A percentile compares a stretch with the other conserved stretches of the same genome.
phyloP scores from a whole-genome alignment of 2,797 vertebrate genomes.

The Tapera naevia region DNA sequence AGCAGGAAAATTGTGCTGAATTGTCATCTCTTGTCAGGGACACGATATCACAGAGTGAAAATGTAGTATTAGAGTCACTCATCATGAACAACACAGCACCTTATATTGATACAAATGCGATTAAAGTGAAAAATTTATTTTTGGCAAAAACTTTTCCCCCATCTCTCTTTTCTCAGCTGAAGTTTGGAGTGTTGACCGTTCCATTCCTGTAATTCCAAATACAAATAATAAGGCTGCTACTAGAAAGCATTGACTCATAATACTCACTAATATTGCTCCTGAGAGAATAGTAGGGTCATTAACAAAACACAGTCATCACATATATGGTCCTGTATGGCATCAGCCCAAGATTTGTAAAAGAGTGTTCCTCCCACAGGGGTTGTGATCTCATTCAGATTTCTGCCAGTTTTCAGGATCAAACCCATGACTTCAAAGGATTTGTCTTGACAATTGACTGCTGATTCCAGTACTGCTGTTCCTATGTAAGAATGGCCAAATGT shows the following conservation, averaged over 20 bases:
- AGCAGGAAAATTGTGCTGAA: not conserved
- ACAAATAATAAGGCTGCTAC: not conserved
- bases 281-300: conserved; percentile 5
- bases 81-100: not conserved
- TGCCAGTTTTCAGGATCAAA: conserved; percentile 22
- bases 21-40: not conserved
- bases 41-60: not conserved
- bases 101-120: not conserved
- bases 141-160: not conserved
- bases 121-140: not conserved
- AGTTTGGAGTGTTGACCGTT: not conserved
- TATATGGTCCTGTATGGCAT: not conserved
- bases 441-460: not conserved
- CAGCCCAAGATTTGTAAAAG: conserved; percentile 12
- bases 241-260: not conserved
- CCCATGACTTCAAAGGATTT: not conserved
- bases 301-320: not conserved
- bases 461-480: not conserved
- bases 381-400: conserved; percentile 15
- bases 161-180: not conserved
- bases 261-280: conserved; percentile 2
- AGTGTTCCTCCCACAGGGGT: not conserved
- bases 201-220: not conserved
- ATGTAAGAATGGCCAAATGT: not conserved
- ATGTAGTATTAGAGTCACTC: not conserved